Evolutionary conservation across 2,113 vertebrate species (phyloP), one percentile per base, ranked within the genome.

Genomic region (Ceyx cyanopectus): DNA sequence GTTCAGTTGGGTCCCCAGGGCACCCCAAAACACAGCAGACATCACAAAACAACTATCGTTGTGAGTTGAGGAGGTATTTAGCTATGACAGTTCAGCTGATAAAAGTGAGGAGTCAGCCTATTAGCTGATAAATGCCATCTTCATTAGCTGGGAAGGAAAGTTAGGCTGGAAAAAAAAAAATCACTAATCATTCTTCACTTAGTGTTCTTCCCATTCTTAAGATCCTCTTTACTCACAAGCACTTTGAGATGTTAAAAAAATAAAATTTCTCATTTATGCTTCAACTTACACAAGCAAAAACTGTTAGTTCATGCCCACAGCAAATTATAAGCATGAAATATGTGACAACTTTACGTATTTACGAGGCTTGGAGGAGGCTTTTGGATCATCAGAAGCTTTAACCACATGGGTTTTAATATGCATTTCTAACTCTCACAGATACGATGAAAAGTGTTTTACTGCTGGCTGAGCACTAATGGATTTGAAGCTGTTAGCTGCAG

Each of bases 391-490:
- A 85, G 57, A 32, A 94, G 58, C 54, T 57, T 92, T 63, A 93
- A 63, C 85, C 77, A 81, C 76, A 30, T 15, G 73, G 11, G 4
- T 81, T 83, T 92, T 90, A 81, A 90, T 81, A 67, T 30, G 53
- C 11, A 1, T 81, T 93, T 91, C 80, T 85, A 83, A 14, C 73
- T 81, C 65, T 94, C 43, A n/a, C 6, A 11, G 66, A 78, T 67
- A 48, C n/a, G 85, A 86, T 84, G 57, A 93, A 67, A 84, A 93
- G 76, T 53, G 69, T 88, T 94, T 94, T 86, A 90, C 76, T 92
- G 76, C 73, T 85, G 85, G 73, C 80, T 95, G 88, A 88, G 56
- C 65, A 78, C 57, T 94, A 92, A 90, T 70, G 73, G 90, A 86
- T 93, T 70, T 81, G 73, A 37, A 93, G 73, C 69, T 72, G 65